Evolutionary conservation across 2,888 invertebrate species (phyloP), one percentile per base, ranked within the genome.

Genomic region (Catocala fraxini): DNA sequence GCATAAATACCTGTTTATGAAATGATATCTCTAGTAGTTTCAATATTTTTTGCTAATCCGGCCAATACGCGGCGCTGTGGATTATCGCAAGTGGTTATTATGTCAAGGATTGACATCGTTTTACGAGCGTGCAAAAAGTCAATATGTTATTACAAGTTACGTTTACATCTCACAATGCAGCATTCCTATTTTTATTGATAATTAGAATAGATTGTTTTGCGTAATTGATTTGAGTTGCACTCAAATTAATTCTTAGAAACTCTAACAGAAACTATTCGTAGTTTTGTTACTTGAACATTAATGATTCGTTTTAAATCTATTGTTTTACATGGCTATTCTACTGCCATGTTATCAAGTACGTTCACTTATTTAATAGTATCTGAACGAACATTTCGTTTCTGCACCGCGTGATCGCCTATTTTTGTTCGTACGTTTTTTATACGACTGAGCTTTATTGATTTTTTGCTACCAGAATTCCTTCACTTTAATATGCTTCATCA

Each of bases 301-400:
- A 72, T 79, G 51, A 75, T 73, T 68, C 61, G 62, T 72, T 73
- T 78, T 79, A 72, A 71, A 75, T 80, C 63, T 73, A 54, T 69
- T 66, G 63, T 68, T 70, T 79, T 73, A 68, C 69, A 42, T 61
- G 52, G 55, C 65, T 68, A 74, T 74, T 73, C 69, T 67, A 60
- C 70, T 75, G 73, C 76, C 79, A 75, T 63, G 73, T 73, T 73
- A 70, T 74, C 69, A 73, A 68, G 73, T 80, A 78, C 82, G 81
- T 81, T 74, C 68, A 68, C 43, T 61, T 68, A 61, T 71, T 74
- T 70, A 74, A 71, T 74, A 64, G 59, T 65, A 68, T 74, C 62
- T 67, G 65, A 76, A 71, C 62, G 73, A 68, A 70, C 73, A 68
- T 63, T 76, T 78, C 81, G 73, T 79, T 80, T 77, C 68, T 78